Percentiles rank a stretch among this genome's conserved stretches.
phyloP scores from a whole-genome alignment of 2,888 invertebrate species.

The Leptinotarsa juncta region DNA sequence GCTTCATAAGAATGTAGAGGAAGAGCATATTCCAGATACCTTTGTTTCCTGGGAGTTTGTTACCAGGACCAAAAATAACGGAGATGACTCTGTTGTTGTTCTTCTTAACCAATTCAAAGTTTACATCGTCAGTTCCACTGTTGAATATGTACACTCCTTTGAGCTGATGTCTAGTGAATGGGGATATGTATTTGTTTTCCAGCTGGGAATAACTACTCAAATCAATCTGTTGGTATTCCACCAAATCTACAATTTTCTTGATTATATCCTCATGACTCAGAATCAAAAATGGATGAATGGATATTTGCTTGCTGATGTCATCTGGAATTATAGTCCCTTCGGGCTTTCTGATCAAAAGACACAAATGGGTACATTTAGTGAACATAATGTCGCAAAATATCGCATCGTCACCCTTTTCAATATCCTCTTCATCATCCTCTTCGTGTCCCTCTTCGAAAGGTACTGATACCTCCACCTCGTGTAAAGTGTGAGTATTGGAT shows the following conservation, averaged over 20 bases:
- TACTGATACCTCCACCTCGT: background rate
- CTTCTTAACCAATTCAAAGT: slow-evolving; percentile 9
- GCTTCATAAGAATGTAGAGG: slow-evolving; percentile 17
- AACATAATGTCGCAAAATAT: slow-evolving; percentile 18
- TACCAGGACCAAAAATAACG: slow-evolving; percentile 11
- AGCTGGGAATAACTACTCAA: background rate
- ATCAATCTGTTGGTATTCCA: slow-evolving; percentile 17
- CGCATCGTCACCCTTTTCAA: background rate
- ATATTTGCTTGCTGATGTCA: slow-evolving; percentile 6
- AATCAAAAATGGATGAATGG: slow-evolving; percentile 12
- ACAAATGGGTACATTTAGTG: slow-evolving; percentile 14
- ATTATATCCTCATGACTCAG: slow-evolving; percentile 9
- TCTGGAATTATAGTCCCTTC: slow-evolving; percentile 10
- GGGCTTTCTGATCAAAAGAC: background rate
- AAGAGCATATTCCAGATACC: slow-evolving; percentile 18
- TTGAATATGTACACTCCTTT: slow-evolving; percentile 22
- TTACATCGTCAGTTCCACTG: background rate
- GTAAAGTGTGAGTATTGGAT: background rate
- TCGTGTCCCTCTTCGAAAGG: background rate
- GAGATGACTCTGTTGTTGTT: slow-evolving; percentile 19
- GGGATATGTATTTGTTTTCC: background rate
- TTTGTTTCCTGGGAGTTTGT: slow-evolving; percentile 24
- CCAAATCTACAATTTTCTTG: slow-evolving; percentile 11
- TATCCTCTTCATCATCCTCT: background rate
- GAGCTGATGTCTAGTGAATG: slow-evolving; percentile 7